Conservation (phyloP, 2,113 vertebrate genomes). For the Scartelaos histophorus region DNA sequence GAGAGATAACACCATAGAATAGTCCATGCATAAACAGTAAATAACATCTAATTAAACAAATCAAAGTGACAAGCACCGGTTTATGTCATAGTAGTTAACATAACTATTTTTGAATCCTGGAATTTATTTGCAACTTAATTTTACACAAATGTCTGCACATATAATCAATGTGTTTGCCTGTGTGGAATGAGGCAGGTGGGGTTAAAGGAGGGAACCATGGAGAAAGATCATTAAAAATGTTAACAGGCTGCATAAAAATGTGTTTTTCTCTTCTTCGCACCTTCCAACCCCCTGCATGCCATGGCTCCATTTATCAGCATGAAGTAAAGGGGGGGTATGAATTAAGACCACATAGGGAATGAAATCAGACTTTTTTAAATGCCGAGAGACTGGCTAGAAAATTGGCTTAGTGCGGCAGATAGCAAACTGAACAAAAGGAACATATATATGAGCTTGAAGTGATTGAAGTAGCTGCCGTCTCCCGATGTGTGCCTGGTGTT, state of each 20-base stretch:
- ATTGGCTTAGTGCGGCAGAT: constrained; percentile 91
- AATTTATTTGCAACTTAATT: constrained; percentile 33
- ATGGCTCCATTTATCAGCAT: constrained; percentile 76
- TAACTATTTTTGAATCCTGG: constrained; percentile 66
- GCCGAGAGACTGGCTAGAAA: constrained; percentile 90
- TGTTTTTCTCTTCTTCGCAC: constrained; percentile 50
- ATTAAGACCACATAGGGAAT: constrained; percentile 87
- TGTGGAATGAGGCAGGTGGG: constrained; percentile 13
- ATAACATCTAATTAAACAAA: constrained; percentile 9
- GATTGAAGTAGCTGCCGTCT: constrained; percentile 86
- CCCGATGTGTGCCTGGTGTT: constrained; percentile 79
- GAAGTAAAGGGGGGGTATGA: constrained; percentile 65
- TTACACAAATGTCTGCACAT: not conserved
- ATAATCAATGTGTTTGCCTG: not conserved
- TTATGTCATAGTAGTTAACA: constrained; percentile 32
- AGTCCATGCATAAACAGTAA: constrained; percentile 17
- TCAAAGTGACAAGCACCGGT: not conserved
- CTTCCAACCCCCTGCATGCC: constrained; percentile 41
- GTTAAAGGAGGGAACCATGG: constrained; percentile 40
- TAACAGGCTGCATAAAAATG: constrained; percentile 73
- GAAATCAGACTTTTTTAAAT: constrained; percentile 85
- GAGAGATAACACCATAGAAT: constrained; percentile 56
- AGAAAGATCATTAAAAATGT: constrained; percentile 76
- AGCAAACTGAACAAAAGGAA: constrained; percentile 87
- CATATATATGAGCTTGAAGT: constrained; percentile 87